Evolutionary conservation across 2,113 vertebrate genomes (phyloP).

Genomic region (Dascyllus trimaculatus): DNA sequence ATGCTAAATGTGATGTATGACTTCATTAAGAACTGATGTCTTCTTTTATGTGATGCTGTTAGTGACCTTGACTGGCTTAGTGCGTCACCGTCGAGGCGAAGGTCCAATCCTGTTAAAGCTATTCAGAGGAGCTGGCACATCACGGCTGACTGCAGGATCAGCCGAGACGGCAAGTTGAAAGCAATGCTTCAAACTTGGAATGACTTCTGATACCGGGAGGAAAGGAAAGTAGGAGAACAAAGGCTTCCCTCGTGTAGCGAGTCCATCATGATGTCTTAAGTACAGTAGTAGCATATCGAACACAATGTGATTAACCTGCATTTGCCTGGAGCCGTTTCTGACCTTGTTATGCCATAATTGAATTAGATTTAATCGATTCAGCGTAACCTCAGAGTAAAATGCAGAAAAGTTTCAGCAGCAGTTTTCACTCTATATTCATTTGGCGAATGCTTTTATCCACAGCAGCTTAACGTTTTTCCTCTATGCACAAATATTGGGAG

Average conservation of each 20-base stretch:
- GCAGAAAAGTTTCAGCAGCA: not conserved
- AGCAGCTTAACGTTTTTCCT: not conserved
- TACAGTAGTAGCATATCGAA: conserved; percentile 13
- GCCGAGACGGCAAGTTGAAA: conserved; percentile 45
- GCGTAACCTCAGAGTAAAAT: not conserved
- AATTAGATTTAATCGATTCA: conserved; percentile 18
- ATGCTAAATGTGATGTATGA: conserved; percentile 75
- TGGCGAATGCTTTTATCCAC: conserved; percentile 7
- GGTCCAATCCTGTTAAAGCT: conserved; percentile 67
- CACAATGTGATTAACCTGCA: conserved; percentile 33
- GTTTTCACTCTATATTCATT: conserved; percentile 11
- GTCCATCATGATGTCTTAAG: conserved; percentile 16
- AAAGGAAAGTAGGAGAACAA: conserved; percentile 16
- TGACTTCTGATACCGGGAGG: conserved; percentile 11
- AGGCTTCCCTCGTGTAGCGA: not conserved
- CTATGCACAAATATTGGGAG: not conserved
- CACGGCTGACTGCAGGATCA: conserved; percentile 47
- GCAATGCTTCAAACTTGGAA: conserved; percentile 51
- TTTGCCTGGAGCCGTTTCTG: conserved; percentile 26
- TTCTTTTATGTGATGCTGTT: conserved; percentile 65
- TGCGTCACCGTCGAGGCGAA: conserved; percentile 52
- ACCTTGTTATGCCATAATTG: conserved; percentile 12
- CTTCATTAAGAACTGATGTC: conserved; percentile 72
- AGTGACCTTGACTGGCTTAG: conserved; percentile 73
- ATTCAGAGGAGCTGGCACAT: conserved; percentile 58